Evolutionary conservation across 2,113 vertebrate species (phyloP), one percentile per base, ranked within the genome.

Genomic region (Drymodes brunneopygia): DNA sequence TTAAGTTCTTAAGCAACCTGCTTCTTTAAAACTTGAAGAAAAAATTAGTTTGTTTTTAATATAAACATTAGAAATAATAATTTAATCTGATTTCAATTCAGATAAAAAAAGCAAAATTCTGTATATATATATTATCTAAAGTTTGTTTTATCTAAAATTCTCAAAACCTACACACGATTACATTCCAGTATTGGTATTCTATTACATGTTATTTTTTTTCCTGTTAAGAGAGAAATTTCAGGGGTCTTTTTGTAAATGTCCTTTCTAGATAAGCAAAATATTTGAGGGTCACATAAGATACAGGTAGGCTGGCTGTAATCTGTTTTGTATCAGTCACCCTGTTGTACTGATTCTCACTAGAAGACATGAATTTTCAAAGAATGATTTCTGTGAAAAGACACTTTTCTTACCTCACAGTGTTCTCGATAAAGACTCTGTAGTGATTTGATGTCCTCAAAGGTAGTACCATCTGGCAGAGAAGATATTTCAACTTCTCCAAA

Each of bases 401-500:
- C 36, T 78, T 91, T 88, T 91, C 54, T 73, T 95, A 96, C 98
- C 98, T 98, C 98, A 98, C 98, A 98, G 97, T 98, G 98, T 95
- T 98, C 98, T 97, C 98, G 97, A 98, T 98, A 98, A 96, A 98
- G 98, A 98, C 97, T 98, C 82, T 98, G 98, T 42, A 98, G 95
- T 92, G 98, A 98, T 96, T 98, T 98, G 81, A 98, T 98, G 94
- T 98, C 98, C 97, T 98, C 98, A 98, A 98, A 95, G 90, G 98
- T 98, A 95, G 98, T 98, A 96, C 98, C 98, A 97, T 98, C 98
- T 97, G 98, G 98, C 66, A 98, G 96, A 96, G 98, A 98, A 97
- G 98, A 97, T 91, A 98, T 98, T 98, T 98, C 98, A 97, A 98
- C 98, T 98, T 98, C 98, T 97, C 98, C 98, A 98, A 98, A 98